Percentiles rank a stretch among this genome's conserved stretches.
Evolutionary conservation across 2,113 vertebrate genomes (phyloP).

Genomic region (Etia nguti): DNA sequence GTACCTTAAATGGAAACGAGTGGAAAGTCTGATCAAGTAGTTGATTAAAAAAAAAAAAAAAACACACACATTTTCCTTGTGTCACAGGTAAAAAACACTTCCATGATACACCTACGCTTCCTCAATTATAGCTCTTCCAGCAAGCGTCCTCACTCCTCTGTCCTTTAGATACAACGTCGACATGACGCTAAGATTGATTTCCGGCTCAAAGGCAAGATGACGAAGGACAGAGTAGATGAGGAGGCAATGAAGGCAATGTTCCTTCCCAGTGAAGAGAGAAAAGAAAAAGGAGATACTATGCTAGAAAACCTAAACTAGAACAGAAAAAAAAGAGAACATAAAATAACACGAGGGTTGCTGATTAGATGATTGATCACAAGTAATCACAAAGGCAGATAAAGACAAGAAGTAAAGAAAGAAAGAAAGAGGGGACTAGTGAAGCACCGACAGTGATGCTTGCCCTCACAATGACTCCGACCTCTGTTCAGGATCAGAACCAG

Average conservation of each 20-base stretch:
- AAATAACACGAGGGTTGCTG: neutral
- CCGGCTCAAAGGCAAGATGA: neutral
- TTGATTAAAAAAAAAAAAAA: fast-evolving
- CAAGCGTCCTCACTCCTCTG: fast-evolving
- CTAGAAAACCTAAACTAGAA: neutral
- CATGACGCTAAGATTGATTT: neutral
- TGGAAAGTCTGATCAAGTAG: neutral
- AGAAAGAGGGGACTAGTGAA: neutral
- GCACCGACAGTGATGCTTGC: neutral
- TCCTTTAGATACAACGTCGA: neutral
- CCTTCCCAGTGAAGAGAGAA: neutral
- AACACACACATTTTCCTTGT: neutral
- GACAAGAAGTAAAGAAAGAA: neutral
- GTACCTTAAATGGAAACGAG: neutral
- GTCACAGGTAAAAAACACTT: neutral
- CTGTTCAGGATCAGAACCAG: neutral
- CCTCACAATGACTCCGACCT: neutral
- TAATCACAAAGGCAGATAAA: neutral
- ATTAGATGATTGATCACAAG: neutral
- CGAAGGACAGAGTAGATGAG: neutral
- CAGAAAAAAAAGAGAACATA: neutral
- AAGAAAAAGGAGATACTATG: neutral
- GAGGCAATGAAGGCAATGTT: neutral
- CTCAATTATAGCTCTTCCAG: neutral
- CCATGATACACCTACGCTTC: neutral